Evolutionary conservation across 2,113 vertebrate species (phyloP).

Genomic region (Raja brachyura): DNA sequence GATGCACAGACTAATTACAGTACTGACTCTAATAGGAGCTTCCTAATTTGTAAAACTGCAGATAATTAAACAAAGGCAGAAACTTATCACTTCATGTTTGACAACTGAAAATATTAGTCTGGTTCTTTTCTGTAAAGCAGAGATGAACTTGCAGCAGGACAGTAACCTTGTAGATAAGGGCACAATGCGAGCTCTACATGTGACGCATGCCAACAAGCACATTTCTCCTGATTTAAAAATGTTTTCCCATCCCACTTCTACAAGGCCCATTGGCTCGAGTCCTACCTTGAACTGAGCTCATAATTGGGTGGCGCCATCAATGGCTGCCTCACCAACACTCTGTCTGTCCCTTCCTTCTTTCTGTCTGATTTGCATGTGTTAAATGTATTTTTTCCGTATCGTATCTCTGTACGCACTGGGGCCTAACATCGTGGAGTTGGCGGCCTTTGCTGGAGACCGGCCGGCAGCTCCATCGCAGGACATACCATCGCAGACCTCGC

Average conservation of each 20-base stretch:
- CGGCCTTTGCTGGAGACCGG: too few species aligned
- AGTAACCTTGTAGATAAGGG: neutral
- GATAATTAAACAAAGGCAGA: neutral
- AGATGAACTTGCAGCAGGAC: neutral
- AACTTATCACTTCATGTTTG: neutral
- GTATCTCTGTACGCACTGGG: too few species aligned
- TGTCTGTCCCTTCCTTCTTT: too few species aligned
- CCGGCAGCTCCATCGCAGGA: too few species aligned
- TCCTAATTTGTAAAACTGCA: neutral
- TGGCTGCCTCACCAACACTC: too few species aligned
- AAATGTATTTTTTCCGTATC: too few species aligned
- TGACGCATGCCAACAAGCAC: neutral
- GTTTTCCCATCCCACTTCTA: neutral
- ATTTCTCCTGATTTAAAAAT: neutral
- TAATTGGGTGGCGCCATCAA: neutral
- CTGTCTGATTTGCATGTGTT: too few species aligned
- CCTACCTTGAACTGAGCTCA: neutral
- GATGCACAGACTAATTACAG: neutral
- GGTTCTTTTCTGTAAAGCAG: neutral
- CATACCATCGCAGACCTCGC: too few species aligned
- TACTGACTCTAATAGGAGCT: neutral
- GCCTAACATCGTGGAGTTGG: too few species aligned
- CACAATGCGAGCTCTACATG: neutral
- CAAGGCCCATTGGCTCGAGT: neutral
- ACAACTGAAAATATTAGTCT: neutral